Conservation (phyloP, 2,888 invertebrate species). For the Trissonchulus latispiculum region DNA sequence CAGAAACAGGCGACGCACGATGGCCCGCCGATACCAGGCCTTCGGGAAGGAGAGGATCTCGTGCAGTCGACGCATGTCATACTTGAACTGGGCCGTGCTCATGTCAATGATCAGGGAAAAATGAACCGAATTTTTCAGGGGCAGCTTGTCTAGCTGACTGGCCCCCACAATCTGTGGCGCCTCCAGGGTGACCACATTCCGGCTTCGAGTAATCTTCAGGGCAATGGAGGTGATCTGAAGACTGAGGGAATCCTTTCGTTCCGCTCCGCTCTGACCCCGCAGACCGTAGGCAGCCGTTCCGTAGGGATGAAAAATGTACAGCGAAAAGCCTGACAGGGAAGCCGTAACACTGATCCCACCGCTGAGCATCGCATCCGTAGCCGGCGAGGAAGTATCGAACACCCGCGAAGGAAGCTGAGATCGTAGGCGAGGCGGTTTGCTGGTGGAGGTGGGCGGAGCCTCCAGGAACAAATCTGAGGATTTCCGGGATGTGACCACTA, state of each 20-base stretch:
- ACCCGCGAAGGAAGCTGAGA: not conserved
- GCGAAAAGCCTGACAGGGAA: constrained; percentile 88
- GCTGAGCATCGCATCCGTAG: not conserved
- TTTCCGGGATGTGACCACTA: constrained; percentile 73
- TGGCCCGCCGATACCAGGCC: constrained; percentile 92
- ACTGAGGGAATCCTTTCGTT: constrained; percentile 85
- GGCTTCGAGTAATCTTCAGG: constrained; percentile 78
- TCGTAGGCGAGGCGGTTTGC: not conserved
- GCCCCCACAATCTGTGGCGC: not conserved
- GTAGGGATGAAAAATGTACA: constrained; percentile 96
- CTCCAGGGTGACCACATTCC: constrained; percentile 59
- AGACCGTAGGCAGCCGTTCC: constrained; percentile 50
- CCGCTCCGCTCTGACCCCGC: constrained; percentile 43
- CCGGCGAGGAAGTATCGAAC: not conserved
- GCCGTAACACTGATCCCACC: constrained; percentile 80
- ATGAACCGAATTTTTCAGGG: constrained; percentile 25
- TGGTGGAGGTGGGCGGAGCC: no score
- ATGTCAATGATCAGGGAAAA: constrained; percentile 36
- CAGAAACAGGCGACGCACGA: constrained; percentile 79
- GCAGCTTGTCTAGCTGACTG: not conserved
- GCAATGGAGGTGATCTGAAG: constrained; percentile 76
- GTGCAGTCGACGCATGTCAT: constrained; percentile 90
- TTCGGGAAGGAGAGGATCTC: constrained; percentile 96
- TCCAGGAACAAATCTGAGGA: not conserved
- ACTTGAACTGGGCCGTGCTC: constrained; percentile 64